These are phyloP conservation scores for Catocala nupta DNA, from an alignment of 2,888 invertebrate genomes.

Conservation along the genomic window DNA sequence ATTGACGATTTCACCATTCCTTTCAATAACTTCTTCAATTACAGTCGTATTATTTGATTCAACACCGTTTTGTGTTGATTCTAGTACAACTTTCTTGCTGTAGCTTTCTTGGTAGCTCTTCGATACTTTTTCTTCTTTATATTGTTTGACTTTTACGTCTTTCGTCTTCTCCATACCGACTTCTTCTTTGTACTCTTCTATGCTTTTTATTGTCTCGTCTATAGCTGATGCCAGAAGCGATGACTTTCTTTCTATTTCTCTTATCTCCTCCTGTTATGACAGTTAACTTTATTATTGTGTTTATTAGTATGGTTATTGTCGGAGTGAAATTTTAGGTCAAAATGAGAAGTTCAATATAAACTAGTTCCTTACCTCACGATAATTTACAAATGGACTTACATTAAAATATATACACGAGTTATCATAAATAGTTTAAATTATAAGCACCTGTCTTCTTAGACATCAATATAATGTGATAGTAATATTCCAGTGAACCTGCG, in stretches of 20 bases:
- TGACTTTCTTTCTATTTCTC: slow-evolving; percentile 77
- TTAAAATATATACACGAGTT: no score
- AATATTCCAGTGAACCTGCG: not conserved
- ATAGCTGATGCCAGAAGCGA: slow-evolving; percentile 79
- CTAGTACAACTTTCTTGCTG: slow-evolving; percentile 14
- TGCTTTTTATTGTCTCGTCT: slow-evolving; percentile 78
- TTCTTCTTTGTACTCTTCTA: slow-evolving; percentile 81
- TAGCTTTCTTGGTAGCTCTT: slow-evolving; percentile 17
- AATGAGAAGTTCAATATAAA: no score
- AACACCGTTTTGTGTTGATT: slow-evolving; percentile 24
- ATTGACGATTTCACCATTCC: slow-evolving; percentile 17
- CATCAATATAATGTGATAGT: no score
- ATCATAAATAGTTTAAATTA: no score
- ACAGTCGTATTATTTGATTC: slow-evolving; percentile 21
- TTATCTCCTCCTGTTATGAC: slow-evolving; percentile 72
- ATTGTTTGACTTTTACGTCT: slow-evolving; percentile 35
- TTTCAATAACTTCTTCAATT: slow-evolving; percentile 33
- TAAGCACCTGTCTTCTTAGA: no score
- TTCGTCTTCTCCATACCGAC: slow-evolving; percentile 67
- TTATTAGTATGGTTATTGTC: no score
- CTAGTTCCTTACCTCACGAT: no score
- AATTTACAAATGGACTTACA: no score
- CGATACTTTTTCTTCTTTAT: slow-evolving; percentile 29
- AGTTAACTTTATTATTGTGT: not conserved
- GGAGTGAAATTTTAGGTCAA: no score